Evolutionary conservation across 1,140 invertebrate species (phyloP), one percentile per base, ranked within the genome.

Genomic region (Venturia canescens): DNA sequence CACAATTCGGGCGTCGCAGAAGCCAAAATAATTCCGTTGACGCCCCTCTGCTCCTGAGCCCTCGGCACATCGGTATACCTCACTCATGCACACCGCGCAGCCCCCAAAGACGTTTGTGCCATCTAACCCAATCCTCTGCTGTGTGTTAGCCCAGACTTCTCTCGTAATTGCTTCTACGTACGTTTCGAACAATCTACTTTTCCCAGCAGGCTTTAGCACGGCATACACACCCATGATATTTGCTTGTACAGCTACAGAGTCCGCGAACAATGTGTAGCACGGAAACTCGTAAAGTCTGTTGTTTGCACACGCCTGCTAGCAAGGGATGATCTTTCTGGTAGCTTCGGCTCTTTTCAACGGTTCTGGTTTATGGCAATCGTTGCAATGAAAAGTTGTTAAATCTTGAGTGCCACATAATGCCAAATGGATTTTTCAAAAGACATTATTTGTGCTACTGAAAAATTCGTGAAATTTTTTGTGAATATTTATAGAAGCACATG

Each of bases 141-240:
- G 60, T 63, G 60, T 27, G 13, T 6, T n/a, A 63, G 11, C 60
- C 60, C 69, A 69, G 44, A 29, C 50, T 53, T 53, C 50, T 53
- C 50, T 38, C 72, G 72, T 76, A 76, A 76, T 76, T 76, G 72
- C 72, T 76, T 76, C 72, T 76, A 76, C 72, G 72, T 76, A 76
- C 72, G 72, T 76, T 76, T 76, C 50, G 53, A 76, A 76, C 72
- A 76, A 76, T 76, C 72, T 76, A 76, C 53, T 76, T 76, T 60
- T 34, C 26, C n/a, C 72, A n/a, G 29, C 27, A 29, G 23, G 60
- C 23, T 53, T 74, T 57, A 29, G 71, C 44, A 74, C 71, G 57
- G 50, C 53, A 53, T 63, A 63, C 15, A 23, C 27, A 63, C 13
- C 21, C 23, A 63, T 23, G 23, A 53, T 63, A 27, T 63, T 23